phyloP scores from a whole-genome alignment of 2,797 vertebrate species.

The Ptychobarbus kaznakovi region DNA sequence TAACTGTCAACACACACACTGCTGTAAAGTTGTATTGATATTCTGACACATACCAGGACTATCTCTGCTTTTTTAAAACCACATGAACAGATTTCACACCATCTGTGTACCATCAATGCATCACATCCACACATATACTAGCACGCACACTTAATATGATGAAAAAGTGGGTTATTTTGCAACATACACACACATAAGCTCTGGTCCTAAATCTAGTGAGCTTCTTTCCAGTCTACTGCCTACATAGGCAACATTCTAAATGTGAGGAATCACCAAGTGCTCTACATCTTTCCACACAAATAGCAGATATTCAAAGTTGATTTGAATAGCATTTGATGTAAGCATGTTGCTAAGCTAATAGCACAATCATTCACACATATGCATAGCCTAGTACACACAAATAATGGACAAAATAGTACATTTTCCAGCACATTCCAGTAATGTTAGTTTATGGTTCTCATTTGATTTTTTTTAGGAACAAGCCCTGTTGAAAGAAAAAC shows the following conservation, averaged over 20 bases:
- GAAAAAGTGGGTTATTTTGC: not conserved
- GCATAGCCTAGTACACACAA: not conserved
- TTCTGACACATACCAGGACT: slow-evolving; percentile 18
- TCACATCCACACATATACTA: slow-evolving; percentile 2
- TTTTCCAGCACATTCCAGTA: not conserved
- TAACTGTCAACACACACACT: not conserved
- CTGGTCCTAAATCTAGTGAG: not conserved
- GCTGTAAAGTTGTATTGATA: slow-evolving; percentile 16
- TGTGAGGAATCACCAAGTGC: not conserved
- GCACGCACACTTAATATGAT: not conserved
- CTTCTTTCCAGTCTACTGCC: not conserved
- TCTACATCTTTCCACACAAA: not conserved
- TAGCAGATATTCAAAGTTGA: not conserved
- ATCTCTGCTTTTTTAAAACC: not conserved
- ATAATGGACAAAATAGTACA: not conserved
- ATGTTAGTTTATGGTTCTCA: not conserved
- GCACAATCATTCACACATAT: not conserved
- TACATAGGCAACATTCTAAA: not conserved
- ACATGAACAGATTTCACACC: slow-evolving; percentile 24
- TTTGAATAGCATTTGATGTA: not conserved
- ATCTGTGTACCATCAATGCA: slow-evolving; percentile 21
- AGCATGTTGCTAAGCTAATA: slow-evolving; percentile 1
- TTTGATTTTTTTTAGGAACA: not conserved
- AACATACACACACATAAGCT: not conserved
- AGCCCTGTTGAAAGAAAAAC: not conserved